Conservation (phyloP, 2,113 vertebrate species). For the Panthera tigris region DNA sequence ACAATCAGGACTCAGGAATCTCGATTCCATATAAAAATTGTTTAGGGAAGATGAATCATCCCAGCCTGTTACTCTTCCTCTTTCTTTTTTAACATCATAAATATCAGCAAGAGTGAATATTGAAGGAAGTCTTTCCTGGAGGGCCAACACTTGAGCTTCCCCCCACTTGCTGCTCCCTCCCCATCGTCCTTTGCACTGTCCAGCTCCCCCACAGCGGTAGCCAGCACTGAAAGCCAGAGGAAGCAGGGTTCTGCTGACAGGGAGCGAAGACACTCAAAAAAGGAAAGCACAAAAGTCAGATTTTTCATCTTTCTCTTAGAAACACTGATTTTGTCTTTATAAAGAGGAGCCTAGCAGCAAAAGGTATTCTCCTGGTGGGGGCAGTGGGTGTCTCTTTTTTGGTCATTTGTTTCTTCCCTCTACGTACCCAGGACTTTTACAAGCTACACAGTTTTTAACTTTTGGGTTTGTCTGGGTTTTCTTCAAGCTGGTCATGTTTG, state of each 20-base stretch:
- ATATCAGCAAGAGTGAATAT: neutral
- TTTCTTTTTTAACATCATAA: neutral
- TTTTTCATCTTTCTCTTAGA: neutral
- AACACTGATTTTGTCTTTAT: neutral
- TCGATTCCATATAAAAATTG: conserved; percentile 57
- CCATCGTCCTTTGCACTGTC: neutral
- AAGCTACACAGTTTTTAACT: neutral
- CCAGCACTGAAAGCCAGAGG: neutral
- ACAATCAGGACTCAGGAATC: conserved; percentile 13
- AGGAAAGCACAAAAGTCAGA: neutral
- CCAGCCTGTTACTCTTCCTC: conserved; percentile 37
- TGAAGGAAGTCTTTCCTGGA: neutral
- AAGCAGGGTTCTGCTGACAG: neutral
- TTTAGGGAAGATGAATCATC: conserved; percentile 55
- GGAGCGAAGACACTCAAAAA: neutral
- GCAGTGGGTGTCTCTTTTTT: neutral
- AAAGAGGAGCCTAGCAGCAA: neutral
- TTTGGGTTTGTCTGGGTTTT: neutral
- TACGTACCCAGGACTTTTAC: neutral
- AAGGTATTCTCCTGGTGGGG: neutral
- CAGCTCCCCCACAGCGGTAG: neutral
- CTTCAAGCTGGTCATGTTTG: neutral
- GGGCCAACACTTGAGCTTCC: neutral
- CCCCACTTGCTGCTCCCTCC: no score
- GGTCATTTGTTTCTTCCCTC: neutral